Evolutionary conservation across 2,888 invertebrate species (phyloP), one percentile per base, ranked within the genome.

Genomic region (Apodemia mormo): DNA sequence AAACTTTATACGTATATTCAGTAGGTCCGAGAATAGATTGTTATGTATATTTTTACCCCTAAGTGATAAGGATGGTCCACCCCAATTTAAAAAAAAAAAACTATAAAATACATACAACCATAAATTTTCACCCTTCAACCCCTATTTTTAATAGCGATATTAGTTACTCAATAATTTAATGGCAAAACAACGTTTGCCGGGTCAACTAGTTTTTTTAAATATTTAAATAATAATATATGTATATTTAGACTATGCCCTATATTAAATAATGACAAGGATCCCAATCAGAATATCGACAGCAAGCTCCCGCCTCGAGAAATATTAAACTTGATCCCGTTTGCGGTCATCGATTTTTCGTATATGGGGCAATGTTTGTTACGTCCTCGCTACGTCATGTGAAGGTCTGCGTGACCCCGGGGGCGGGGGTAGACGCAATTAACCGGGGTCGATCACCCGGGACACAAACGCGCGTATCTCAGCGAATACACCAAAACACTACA

Each of bases 321-420:
- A 76, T 76, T 81, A 89, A 89, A 90, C 90, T 90, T 89, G 91
- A 85, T 82, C 85, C 83, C 81, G 80, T 83, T 82, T 77, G 75
- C 75, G 71, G 78, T 72, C 82, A 90, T 91, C 92, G 92, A 91
- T 91, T 86, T 69, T 84, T 81, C 88, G 83, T 82, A 88, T 88
- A 80, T 89, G 83, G 88, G 89, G 84, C 88, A 84, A 84, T 80
- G 82, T 85, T 82, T 81, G 77, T 78, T 77, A 75, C 78, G 83
- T 80, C 12, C 37, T 64, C 80, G 68, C 74, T 79, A 81, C 82
- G 81, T 82, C 82, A 82, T 82, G 83, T 82, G 83, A 88, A 89
- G 89, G 88, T 88, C 87, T 81, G 82, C 84, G 85, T 84, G 85
- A 83, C 85, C 86, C 83, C 79, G 79, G 72, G 70, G 71, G 70